Evolutionary conservation across 2,888 invertebrate species (phyloP).

Genomic region (Idaea dimidiata): DNA sequence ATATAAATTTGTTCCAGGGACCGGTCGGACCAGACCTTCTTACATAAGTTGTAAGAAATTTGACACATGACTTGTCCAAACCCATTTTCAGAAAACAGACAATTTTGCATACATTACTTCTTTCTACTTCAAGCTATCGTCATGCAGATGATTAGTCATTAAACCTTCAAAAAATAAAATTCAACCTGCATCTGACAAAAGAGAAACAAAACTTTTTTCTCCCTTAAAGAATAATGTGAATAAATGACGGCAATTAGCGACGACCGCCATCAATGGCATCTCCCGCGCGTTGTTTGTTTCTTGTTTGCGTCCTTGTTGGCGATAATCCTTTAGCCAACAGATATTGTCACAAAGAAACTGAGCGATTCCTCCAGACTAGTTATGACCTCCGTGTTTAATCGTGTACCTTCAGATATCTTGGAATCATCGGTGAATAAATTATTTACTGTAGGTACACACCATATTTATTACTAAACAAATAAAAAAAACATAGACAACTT

Average conservation of each 20-base stretch:
- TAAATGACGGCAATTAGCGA: not conserved
- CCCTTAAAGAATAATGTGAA: not conserved
- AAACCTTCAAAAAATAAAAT: not conserved
- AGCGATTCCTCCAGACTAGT: not conserved
- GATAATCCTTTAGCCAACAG: constrained; percentile 48
- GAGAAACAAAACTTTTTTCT: not conserved
- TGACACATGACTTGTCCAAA: no score
- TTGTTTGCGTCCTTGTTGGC: constrained; percentile 49
- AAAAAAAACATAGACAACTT: no score
- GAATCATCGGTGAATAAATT: not conserved
- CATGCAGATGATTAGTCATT: no score
- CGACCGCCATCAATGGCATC: constrained; percentile 21
- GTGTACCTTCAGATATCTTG: not conserved
- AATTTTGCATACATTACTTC: no score
- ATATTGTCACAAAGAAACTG: constrained; percentile 2
- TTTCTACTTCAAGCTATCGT: no score
- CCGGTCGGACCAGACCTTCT: no score
- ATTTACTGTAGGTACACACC: no score
- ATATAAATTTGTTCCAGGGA: no score
- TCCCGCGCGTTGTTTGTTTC: constrained; percentile 40
- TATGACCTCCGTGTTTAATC: not conserved
- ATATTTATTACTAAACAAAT: no score
- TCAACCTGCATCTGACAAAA: constrained; percentile 1
- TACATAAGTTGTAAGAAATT: no score
- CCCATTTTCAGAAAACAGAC: no score